Conservation (phyloP, 1,140 invertebrate species). For the Coptotermes formosanus region DNA sequence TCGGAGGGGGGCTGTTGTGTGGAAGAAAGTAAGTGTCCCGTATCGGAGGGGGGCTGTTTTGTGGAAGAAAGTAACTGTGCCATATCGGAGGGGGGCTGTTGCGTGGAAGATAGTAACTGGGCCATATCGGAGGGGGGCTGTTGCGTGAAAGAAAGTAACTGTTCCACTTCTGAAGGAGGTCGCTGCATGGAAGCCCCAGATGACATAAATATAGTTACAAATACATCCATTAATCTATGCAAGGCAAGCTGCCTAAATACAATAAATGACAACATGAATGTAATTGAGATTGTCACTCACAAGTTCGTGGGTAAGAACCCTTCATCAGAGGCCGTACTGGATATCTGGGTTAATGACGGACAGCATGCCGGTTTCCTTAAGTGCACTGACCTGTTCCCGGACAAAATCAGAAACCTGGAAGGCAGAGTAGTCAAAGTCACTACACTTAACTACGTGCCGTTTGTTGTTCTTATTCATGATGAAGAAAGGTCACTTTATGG, state of each 20-base stretch:
- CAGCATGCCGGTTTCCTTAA: background rate
- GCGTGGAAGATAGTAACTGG: no score
- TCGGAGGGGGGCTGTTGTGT: no score
- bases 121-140: no score
- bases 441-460: background rate
- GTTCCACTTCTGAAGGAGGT: no score
- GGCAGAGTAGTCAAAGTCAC: background rate
- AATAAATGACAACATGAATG: background rate
- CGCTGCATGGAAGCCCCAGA: no score
- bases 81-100: no score
- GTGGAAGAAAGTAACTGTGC: no score
- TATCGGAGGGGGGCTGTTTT: no score
- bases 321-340: background rate
- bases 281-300: background rate
- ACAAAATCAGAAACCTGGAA: background rate
- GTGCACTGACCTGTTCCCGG: background rate
- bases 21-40: no score
- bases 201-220: no score
- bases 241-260: background rate
- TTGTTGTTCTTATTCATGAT: background rate
- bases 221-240: background rate
- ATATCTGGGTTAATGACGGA: background rate
- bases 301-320: background rate
- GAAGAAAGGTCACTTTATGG: background rate
- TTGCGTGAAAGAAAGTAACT: no score